A percentile compares a stretch with the other conserved stretches of the same genome.
Evolutionary conservation across 2,888 invertebrate species (phyloP).

Genomic region (Lasioglossum villosulum): DNA sequence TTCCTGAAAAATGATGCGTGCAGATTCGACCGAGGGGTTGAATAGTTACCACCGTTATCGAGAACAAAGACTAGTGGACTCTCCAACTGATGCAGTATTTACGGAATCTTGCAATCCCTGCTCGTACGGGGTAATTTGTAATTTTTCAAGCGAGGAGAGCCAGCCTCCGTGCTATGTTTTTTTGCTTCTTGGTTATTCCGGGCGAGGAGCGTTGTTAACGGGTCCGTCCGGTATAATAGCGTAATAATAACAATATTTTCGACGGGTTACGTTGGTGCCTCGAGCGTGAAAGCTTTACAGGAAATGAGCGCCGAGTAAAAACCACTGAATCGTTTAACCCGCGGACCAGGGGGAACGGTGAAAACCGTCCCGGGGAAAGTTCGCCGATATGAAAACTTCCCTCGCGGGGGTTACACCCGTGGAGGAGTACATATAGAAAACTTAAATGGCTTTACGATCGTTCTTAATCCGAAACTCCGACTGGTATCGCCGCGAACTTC

Average conservation of each 20-base stretch:
- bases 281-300: not conserved
- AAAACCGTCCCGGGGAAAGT: not conserved
- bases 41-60: not conserved
- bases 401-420: constrained; percentile 3
- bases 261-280: not conserved
- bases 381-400: constrained; percentile 40
- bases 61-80: not conserved
- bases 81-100: not conserved
- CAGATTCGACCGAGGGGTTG: too few species aligned
- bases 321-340: constrained; percentile 3
- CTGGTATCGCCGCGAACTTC: constrained; percentile 41
- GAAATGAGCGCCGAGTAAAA: not conserved
- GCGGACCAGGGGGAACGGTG: not conserved
- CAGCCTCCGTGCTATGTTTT: not conserved
- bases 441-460: constrained; percentile 38
- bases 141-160: not conserved
- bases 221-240: too few species aligned
- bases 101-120: not conserved
- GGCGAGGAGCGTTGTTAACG: not conserved
- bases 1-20: too few species aligned
- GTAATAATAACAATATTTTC: constrained; percentile 6
- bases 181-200: not conserved
- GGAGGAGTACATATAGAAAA: constrained; percentile 35
- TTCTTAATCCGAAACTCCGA: constrained; percentile 30
- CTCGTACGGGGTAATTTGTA: not conserved